These are phyloP conservation scores for Sylvicola cinctus DNA, from an alignment of 2,888 invertebrate species.

Conservation along the genomic window DNA sequence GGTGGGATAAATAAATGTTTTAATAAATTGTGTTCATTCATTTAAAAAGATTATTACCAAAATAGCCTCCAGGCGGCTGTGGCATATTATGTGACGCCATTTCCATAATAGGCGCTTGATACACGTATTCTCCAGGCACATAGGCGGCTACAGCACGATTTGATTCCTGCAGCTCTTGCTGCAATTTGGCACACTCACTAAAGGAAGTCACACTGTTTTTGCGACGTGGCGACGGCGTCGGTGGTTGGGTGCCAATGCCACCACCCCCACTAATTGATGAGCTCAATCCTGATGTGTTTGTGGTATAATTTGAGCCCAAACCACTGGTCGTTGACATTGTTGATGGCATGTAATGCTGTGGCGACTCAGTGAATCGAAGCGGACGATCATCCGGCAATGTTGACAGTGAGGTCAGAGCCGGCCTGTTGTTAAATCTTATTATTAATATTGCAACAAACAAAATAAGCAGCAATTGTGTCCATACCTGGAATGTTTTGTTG, in stretches of 20 bases:
- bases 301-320: conserved; percentile 29
- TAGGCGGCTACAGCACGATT: conserved; percentile 17
- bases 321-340: conserved; percentile 33
- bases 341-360: conserved; percentile 39
- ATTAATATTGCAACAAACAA: conserved; percentile 6
- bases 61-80: conserved; percentile 15
- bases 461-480: too few relatives aligned
- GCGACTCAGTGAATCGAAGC: conserved; percentile 52
- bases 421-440: conserved; percentile 7
- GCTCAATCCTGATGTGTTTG: conserved; percentile 17
- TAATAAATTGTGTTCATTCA: too few relatives aligned
- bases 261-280: conserved; percentile 20
- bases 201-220: conserved; percentile 53
- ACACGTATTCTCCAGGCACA: conserved; percentile 15
- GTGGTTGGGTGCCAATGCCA: conserved; percentile 25
- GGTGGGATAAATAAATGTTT: too few relatives aligned
- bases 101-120: neutral
- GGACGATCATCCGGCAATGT: conserved; percentile 29
- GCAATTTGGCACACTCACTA: conserved; percentile 28
- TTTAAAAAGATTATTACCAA: conserved; percentile 13
- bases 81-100: conserved; percentile 1
- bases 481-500: conserved; percentile 39
- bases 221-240: conserved; percentile 47
- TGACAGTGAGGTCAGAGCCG: conserved; percentile 15
- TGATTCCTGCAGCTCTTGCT: conserved; percentile 8